Base-by-base conservation (phyloP, 2,113 vertebrate species). In the Pachypanchax playfairii region DNA sequence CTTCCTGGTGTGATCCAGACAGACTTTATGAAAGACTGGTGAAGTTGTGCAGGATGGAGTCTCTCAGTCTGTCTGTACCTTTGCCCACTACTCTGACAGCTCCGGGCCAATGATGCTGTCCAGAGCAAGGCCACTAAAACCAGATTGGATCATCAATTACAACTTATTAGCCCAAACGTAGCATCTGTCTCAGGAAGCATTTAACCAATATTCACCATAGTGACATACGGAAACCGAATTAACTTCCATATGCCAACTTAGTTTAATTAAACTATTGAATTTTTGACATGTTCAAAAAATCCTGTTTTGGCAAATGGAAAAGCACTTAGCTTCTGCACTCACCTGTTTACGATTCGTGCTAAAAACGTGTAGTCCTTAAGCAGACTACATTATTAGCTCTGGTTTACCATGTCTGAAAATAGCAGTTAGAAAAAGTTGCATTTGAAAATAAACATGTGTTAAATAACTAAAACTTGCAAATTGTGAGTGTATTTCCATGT, bases 161-260 rank as follows among this genome's bases (percentile, higher is more conserved):
- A 66, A 77, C 82, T 85, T 83, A 91, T 92, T 90, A 91, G 81
- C 83, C 83, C 90, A 85, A 89, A 89, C 88, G 84, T 86, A 87
- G 86, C 89, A 85, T 91, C 89, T 92, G 91, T 89, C 91, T 74
- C 86, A 90, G 89, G 90, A 90, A 91, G 78, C 85, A 86, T 89
- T 91, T 89, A 91, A 88, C 87, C 85, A 90, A 87, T 91, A 83
- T 86, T 90, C 61, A 76, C 85, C 70, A 73, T 56, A 68, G 76
- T 87, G 78, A 77, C 87, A 89, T 90, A 85, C 66, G 67, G 85
- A 79, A 85, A 68, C 77, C 89, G 82, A 87, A 89, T 91, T 82
- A 91, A 84, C 88, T 85, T 83, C 89, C 79, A 82, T 78, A 83
- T 76, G 85, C 87, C 86, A 90, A 52, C 80, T 71, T 73, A 60